Base-by-base conservation (phyloP, 2,888 invertebrate genomes). In the Leptothorax acervorum region DNA sequence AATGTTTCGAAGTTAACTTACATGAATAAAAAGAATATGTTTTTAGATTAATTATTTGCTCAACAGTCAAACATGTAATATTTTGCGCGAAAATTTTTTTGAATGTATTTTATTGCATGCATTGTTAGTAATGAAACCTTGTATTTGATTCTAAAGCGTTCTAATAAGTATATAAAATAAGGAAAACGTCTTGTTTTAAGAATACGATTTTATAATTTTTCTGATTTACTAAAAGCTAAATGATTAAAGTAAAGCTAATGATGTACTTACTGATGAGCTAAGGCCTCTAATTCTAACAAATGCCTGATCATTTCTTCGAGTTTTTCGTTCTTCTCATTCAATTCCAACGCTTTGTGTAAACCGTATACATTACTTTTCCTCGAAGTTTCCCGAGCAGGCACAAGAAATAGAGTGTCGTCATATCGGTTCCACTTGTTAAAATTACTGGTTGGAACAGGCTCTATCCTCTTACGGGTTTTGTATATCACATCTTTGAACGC, bases 271-370 rank as follows among this genome's bases (percentile, higher is more conserved):
- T 95, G 94, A 82, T 93, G 92, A 12, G 95, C 95, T 73, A 95
- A 93, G 18, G 88, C 83, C 71, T 95, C 94, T 57, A 97, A 90
- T 84, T 95, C 95, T 1, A 93, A 90, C 63, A 96, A 92, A 89
- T 96, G 96, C 2, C 92, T 89, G 0, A 92, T 88, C 79, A 96
- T 88, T 3, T 93, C 92, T 65, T 95, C 93, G 31, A 90, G 87
- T 53, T 92, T 89, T 18, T 94, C 94, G 28, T 94, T 91, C 31
- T 94, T 91, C 60, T 94, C 92, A 53, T 94, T 93, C 6, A 97
- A 92, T 65, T 95, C 94, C 15, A 96, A 94, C 2, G 96, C 96
- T 87, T 94, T 93, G 91, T 96, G 96, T 89, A 96, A 93, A 51
- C 91, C 92, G 48, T 91, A 94, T 76, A 94, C 91, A 8, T 89